Evolutionary conservation across 53 echinoderm and acorn worm genomes (phyloP), one percentile per base, ranked within the genome.

Genomic region (Zoroaster sp.): DNA sequence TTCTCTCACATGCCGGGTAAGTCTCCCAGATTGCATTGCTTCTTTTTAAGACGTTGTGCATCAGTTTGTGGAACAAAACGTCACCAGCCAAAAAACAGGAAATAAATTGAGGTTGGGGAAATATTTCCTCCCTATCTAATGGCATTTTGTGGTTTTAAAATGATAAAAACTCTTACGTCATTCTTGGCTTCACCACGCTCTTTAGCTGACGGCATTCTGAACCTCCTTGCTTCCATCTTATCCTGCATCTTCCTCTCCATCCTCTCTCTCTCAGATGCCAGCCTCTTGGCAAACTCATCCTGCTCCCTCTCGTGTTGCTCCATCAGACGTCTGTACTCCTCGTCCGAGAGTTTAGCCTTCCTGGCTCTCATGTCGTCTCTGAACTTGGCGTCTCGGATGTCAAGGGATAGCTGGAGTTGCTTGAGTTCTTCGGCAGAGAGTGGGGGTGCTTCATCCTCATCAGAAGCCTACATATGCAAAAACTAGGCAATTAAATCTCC

Each of bases 371-470:
- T 85, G 11, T 76, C 92, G 38, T 92, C 91, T 59, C 83, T 96
- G 52, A 95, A 82, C 49, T 90, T 92, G 53, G 70, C 69, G 31
- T 98, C 96, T 47, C 90, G 87, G 75, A 94, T 80, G 52, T 75
- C 73, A 35, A 92, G 53, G 33, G 77, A 65, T 8, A 89, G 66
- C 36, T 93, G 89, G 51, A 98, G 96, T 66, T 96, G 93, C 42
- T 96, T 96, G 75, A 96, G 46, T 52, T 96, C 96, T 72, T 94
- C 94, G 15, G 89, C 91, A 42, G 91, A 83, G 43, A 97, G 87
- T 21, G 88, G 83, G 18, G 91, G 88, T 0, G 92, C 36, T 8
- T 94, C 92, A 15, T 83, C 80, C 3, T 3, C 47, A 6, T 35
- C 20, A 8, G 47, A 15, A 0, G 12, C 70, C 85, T 85, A 3